Base-by-base conservation (phyloP, 1,140 invertebrate species). In the Drosophila teissieri region DNA sequence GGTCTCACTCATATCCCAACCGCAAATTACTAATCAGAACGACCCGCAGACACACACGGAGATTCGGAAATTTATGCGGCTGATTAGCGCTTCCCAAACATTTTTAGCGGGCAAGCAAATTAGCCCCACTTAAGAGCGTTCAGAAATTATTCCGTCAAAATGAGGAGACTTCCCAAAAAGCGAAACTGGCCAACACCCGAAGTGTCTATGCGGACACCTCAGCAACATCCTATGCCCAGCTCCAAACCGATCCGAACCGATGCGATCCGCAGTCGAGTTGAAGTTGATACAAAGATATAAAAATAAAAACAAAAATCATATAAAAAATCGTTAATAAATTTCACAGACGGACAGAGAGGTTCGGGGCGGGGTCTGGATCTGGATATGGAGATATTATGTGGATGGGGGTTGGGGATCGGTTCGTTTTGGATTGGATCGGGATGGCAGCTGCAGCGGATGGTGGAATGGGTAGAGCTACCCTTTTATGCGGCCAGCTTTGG, bases 261-360 rank as follows among this genome's bases (percentile, higher is more conserved):
- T 24, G 56, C 57, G 53, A 39, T 42, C 15, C 39, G 2, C 4
- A n/a, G 2, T 15, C 44, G 34, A 53, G 22, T 42, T 15, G 53
- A 36, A 80, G 62, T 52, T 73, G 40, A 82, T 82, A 82, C 69
- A 61, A 74, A 85, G 82, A 75, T 67, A 86, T 85, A 69, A 80
- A 80, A 85, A 76, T 40, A 73, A 80, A 57, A 54, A 57, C 51
- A 73, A 73, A 54, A 78, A 80, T 80, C 69, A 89, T 80, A 90
- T 69, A 84, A 74, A 85, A 82, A 90, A 86, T 82, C 86, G 86
- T 90, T 86, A 90, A 90, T 90, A 90, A 90, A 90, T 90, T 90
- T 90, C 79, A 80, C 67, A 83, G 78, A 70, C 79, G 81, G 62
- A 78, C 61, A 24, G 70, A 24, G 70, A 57, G 31, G 44, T 15